Evolutionary conservation across 2,797 vertebrate genomes (phyloP), one percentile per base, ranked within the genome.

Genomic region (Dendrocincla tyrannina): DNA sequence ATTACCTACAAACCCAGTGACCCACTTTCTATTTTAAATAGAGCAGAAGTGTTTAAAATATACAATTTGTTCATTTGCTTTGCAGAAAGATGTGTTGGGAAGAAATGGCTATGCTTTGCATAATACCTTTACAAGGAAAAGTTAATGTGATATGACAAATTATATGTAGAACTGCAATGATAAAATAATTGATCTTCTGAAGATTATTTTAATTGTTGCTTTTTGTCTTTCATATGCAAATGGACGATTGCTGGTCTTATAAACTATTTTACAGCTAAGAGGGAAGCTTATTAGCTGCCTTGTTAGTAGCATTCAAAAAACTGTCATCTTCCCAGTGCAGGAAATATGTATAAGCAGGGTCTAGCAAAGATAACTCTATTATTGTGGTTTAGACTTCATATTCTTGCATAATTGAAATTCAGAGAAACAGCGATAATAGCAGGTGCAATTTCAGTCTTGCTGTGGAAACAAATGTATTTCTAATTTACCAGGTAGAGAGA

Each of bases 221-320:
- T 88, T 94, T 85, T 80, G 28, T 91, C 85, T 94, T 92, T 95
- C 85, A 64, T 77, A 92, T 95, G 89, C 82, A 93, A 96, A 94
- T 88, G 39, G 42, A 22, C 30, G 83, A 94, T 32, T 85, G 33
- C 62, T 84, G 41, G 37, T 83, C 55, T 86, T 79, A 69, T 25
- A 88, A 93, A 86, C 39, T 50, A 12, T 76, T 82, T 79, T 67
- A 42, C 47, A 59, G 32, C 74, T 82, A 67, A 70, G 47, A 73
- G n/a, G 25, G 24, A 18, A 68, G 39, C 33, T 37, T 93, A 67
- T 30, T 80, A 74, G 20, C 49, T 93, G 62, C 53, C 33, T 89
- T 77, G 32, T 68, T 69, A 69, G 47, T 19, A 78, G 35, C 2
- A 1, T 82, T 91, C 49, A 75, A n/a, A 22, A 22, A 70, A 83